phyloP scores from a whole-genome alignment of 2,888 invertebrate species.

The Meteorus cinctellus region DNA sequence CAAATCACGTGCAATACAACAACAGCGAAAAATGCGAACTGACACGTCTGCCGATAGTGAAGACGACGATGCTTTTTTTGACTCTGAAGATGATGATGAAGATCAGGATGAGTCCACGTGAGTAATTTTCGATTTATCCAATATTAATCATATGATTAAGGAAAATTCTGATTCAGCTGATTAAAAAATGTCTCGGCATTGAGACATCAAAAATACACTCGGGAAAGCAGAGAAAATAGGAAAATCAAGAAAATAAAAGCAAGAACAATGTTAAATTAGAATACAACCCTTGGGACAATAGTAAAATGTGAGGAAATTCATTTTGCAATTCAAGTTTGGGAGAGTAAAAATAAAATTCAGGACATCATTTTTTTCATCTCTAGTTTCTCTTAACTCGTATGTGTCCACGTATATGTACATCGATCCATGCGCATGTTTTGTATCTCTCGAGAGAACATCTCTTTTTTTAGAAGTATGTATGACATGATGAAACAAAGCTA shows the following conservation, averaged over 20 bases:
- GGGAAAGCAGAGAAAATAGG: too few species aligned
- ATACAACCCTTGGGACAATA: too few species aligned
- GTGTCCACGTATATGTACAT: slow-evolving; percentile 3
- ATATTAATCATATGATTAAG: neutral
- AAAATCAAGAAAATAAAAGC: neutral
- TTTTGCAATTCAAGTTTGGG: too few species aligned
- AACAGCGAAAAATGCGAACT: slow-evolving; percentile 75
- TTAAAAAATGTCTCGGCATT: slow-evolving; percentile 17
- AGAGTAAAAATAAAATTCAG: too few species aligned
- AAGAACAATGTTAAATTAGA: too few species aligned
- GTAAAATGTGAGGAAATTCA: too few species aligned
- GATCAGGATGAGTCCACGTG: slow-evolving; percentile 75
- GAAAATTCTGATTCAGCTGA: slow-evolving; percentile 19
- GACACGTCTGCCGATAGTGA: slow-evolving; percentile 75
- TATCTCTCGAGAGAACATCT: neutral
- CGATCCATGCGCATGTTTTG: slow-evolving; percentile 22
- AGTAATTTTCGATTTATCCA: slow-evolving; percentile 48
- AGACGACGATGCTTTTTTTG: slow-evolving; percentile 82
- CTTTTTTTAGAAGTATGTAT: slow-evolving; percentile 19
- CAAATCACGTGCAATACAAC: slow-evolving; percentile 74
- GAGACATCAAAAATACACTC: too few species aligned
- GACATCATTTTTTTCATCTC: neutral
- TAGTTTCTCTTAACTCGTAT: neutral
- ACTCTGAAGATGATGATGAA: slow-evolving; percentile 81
- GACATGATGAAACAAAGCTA: slow-evolving; percentile 6